Percentiles rank a stretch among this genome's conserved stretches.
Conservation (phyloP, 2,797 vertebrate genomes). For the Rhabdomys pumilio region DNA sequence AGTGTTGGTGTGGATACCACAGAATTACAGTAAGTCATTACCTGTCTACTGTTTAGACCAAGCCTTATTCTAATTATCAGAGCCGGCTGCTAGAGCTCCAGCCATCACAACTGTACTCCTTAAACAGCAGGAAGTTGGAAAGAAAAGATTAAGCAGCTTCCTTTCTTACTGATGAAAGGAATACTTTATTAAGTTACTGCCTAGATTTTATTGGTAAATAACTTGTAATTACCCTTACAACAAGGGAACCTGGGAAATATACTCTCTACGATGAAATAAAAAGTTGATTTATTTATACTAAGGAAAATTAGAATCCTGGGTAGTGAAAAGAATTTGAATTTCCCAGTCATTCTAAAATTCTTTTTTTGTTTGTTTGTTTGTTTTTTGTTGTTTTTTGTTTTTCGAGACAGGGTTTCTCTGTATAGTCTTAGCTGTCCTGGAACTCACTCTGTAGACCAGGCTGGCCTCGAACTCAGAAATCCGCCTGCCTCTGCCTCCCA, state of each 20-base stretch:
- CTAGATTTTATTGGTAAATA: not conserved
- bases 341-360: conserved; percentile 29
- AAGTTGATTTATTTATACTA: not conserved
- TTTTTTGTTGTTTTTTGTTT: too few species aligned
- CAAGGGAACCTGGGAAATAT: not conserved
- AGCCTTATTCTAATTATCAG: not conserved
- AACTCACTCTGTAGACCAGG: too few species aligned
- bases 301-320: not conserved
- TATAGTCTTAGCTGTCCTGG: too few species aligned
- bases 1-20: not conserved
- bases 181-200: too few species aligned
- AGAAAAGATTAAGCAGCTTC: not conserved
- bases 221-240: not conserved
- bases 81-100: not conserved
- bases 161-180: not conserved
- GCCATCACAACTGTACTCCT: not conserved
- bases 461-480: too few species aligned
- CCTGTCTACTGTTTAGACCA: not conserved
- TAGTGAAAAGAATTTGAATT: not conserved
- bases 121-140: not conserved
- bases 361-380: not conserved
- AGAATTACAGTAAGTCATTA: not conserved
- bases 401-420: too few species aligned
- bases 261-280: not conserved
- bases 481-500: too few species aligned